Evolutionary conservation across 2,113 vertebrate species (phyloP), one percentile per base, ranked within the genome.

Genomic region (Aptenodytes patagonicus): DNA sequence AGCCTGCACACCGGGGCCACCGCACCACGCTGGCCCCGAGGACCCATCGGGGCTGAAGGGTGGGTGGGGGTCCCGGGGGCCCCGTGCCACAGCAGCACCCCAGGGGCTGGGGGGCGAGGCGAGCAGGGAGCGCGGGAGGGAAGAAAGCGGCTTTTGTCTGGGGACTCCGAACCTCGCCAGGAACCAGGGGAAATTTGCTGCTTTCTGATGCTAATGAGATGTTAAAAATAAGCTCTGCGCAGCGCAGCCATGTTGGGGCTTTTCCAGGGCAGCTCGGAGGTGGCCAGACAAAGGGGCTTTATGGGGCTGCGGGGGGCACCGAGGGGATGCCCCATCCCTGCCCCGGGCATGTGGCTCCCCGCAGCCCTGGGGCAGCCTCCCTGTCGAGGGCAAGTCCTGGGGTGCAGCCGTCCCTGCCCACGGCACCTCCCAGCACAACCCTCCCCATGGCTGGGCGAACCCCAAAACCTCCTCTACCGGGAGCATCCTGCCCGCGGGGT

Each of bases 231-330:
- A 81, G 86, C 64, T 32, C 22, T n/a, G 75, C 77, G 65, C 72
- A 61, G 61, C 79, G 52, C 90, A 46, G 64, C 90, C 92, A n/a
- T 14, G 66, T 52, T 77, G 68, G 68, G 75, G 76, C 47, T 68
- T 31, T 16, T 31, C 77, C 87, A 26, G 81, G 22, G 81, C 12
- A 52, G 80, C 80, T 61, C 44, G 25, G 70, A 55, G 73, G 54
- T 25, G 16, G 78, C 52, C 5, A 73, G 16, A 92, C 89, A 98
- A 98, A 95, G 91, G 95, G 91, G 78, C 96, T 97, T 97, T 98
- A 96, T 97, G 49, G 94, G 55, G 72, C 66, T 49, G 52, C 10
- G 11, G 79, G 90, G 93, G 44, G 62, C 26, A 14, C 38, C 0
- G 40, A 32, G 82, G 68, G 71, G 90, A 49, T 31, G 38, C 32